Conservation (phyloP, 2,797 vertebrate genomes). For the Enoplosus armatus region DNA sequence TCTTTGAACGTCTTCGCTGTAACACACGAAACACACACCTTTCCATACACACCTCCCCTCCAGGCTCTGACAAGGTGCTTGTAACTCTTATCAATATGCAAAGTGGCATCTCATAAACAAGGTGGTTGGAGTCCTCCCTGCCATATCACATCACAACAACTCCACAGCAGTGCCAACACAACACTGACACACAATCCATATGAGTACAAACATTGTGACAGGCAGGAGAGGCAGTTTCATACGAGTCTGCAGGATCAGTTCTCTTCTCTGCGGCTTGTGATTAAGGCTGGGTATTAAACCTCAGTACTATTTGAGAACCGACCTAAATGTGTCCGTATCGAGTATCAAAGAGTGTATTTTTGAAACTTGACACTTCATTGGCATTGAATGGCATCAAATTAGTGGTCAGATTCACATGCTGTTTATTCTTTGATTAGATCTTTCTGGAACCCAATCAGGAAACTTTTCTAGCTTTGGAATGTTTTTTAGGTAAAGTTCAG, state of each 20-base stretch:
- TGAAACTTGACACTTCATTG: background rate
- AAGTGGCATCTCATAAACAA: slow-evolving; percentile 24
- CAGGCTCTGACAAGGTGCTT: slow-evolving; percentile 14
- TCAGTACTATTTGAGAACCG: background rate
- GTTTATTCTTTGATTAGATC: background rate
- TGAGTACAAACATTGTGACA: slow-evolving; percentile 42
- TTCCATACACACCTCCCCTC: slow-evolving; percentile 10
- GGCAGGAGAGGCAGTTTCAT: background rate
- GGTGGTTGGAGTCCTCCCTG: background rate
- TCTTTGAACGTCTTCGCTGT: slow-evolving; percentile 40
- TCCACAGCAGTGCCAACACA: background rate
- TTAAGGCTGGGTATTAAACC: background rate
- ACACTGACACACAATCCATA: slow-evolving; percentile 22
- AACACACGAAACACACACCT: slow-evolving; percentile 17
- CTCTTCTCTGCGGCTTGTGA: background rate
- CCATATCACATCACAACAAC: slow-evolving; percentile 19
- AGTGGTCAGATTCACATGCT: background rate
- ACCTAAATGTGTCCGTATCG: background rate
- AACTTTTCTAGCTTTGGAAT: background rate
- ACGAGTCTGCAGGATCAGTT: background rate
- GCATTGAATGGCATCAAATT: background rate
- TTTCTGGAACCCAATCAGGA: background rate
- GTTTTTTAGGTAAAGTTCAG: background rate
- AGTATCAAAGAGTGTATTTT: background rate
- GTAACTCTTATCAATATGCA: slow-evolving; percentile 16